Percentiles rank a stretch among this genome's conserved stretches.
phyloP scores from a whole-genome alignment of 2,113 vertebrate genomes.

The Amia ocellicauda region DNA sequence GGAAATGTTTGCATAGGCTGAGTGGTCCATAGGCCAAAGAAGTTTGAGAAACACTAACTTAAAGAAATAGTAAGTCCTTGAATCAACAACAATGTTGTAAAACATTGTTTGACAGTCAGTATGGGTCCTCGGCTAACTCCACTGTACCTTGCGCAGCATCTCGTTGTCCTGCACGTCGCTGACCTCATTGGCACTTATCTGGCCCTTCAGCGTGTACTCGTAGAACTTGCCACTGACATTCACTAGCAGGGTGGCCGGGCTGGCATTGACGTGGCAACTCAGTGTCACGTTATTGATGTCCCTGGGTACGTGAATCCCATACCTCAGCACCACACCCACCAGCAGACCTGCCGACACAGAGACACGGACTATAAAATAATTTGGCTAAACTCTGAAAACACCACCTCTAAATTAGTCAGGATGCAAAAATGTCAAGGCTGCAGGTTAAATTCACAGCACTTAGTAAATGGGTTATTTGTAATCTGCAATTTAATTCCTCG shows the following conservation, averaged over 20 bases:
- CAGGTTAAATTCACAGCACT: too few species aligned
- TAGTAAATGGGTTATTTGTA: background rate
- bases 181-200: constrained; percentile 77
- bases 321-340: constrained; percentile 87
- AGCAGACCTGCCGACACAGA: constrained; percentile 72
- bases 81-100: too few species aligned
- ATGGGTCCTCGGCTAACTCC: background rate
- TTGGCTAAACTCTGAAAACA: too few species aligned
- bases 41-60: too few species aligned
- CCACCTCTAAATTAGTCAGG: too few species aligned
- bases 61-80: too few species aligned
- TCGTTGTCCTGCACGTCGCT: constrained; percentile 86
- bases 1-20: too few species aligned
- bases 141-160: constrained; percentile 91
- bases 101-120: too few species aligned
- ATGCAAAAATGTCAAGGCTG: background rate
- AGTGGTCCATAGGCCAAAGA: too few species aligned
- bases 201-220: constrained; percentile 91
- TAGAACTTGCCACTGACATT: constrained; percentile 92
- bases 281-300: constrained; percentile 80
- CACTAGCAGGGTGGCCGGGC: constrained; percentile 85
- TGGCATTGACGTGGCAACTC: constrained; percentile 84
- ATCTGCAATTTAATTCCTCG: too few species aligned
- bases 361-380: too few species aligned
- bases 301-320: constrained; percentile 85